Evolutionary conservation across 2,888 invertebrate genomes (phyloP).

Genomic region (Caenorhabditis sp.): DNA sequence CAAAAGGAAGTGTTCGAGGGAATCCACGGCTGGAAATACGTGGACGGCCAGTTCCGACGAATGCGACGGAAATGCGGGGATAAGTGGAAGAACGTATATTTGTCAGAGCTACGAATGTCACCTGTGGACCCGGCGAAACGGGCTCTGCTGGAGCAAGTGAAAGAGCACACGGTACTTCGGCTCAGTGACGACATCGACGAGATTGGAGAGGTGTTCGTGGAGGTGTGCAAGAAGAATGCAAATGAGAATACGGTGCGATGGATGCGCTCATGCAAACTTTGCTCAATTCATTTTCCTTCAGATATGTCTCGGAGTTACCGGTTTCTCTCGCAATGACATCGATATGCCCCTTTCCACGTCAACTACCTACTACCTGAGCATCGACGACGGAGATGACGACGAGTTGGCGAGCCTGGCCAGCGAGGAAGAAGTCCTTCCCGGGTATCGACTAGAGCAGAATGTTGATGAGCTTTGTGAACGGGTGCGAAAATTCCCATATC

Average conservation of each 20-base stretch:
- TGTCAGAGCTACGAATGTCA: constrained; percentile 17
- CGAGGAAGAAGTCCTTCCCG: constrained; percentile 21
- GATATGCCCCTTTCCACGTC: neutral
- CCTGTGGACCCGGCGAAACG: constrained; percentile 10
- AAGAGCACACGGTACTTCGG: neutral
- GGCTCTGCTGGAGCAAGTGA: neutral
- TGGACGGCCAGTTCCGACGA: constrained; percentile 6
- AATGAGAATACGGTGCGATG: constrained; percentile 8
- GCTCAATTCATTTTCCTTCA: too few species aligned
- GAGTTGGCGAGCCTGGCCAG: constrained; percentile 5
- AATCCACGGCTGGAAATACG: constrained; percentile 35
- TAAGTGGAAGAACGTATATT: constrained; percentile 39
- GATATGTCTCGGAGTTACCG: constrained; percentile 14
- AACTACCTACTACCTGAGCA: constrained; percentile 15
- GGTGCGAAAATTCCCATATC: neutral
- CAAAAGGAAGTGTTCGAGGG: constrained; percentile 17
- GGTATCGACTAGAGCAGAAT: constrained; percentile 23
- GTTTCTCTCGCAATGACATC: neutral
- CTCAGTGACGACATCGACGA: constrained; percentile 28
- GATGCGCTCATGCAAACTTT: too few species aligned
- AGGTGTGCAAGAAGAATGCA: constrained; percentile 6
- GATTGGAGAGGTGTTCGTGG: constrained; percentile 26
- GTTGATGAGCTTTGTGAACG: constrained; percentile 45
- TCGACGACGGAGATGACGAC: constrained; percentile 7
- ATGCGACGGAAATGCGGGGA: constrained; percentile 12